Conservation (phyloP, 2,797 vertebrate genomes). For the Tiaroga cobitis region DNA sequence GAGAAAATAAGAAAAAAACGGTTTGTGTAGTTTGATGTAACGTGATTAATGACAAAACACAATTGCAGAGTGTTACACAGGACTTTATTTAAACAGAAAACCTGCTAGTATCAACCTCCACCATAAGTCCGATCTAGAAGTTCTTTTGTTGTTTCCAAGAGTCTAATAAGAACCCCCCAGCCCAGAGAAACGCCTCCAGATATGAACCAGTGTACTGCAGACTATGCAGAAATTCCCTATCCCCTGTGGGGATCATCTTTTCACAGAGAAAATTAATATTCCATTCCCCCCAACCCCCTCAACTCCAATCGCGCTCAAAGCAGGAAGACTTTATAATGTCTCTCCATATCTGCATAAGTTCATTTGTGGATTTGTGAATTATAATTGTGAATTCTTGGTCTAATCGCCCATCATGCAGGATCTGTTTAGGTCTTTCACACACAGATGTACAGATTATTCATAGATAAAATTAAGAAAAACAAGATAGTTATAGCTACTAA, state of each 20-base stretch:
- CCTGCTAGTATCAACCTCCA: constrained; percentile 71
- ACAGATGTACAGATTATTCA: constrained; percentile 68
- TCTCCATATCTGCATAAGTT: constrained; percentile 67
- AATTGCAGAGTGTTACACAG: constrained; percentile 53
- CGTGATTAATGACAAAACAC: constrained; percentile 42
- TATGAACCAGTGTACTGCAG: constrained; percentile 71
- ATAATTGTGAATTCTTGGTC: constrained; percentile 46
- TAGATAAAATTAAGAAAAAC: constrained; percentile 54
- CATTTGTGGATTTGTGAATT: constrained; percentile 68
- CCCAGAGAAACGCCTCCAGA: constrained; percentile 71
- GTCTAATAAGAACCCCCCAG: constrained; percentile 65
- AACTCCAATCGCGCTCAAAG: constrained; percentile 65
- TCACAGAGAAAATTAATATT: constrained; percentile 65
- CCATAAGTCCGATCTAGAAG: constrained; percentile 65
- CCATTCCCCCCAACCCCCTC: constrained; percentile 44
- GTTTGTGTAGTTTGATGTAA: neutral
- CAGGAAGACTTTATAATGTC: constrained; percentile 65
- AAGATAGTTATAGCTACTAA: neutral
- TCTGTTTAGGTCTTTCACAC: constrained; percentile 72
- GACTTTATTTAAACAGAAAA: constrained; percentile 80
- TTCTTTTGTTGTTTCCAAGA: constrained; percentile 65
- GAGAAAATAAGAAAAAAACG: neutral
- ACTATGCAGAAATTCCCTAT: constrained; percentile 71
- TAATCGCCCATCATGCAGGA: constrained; percentile 68
- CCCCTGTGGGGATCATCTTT: constrained; percentile 68